Evolutionary conservation across 1,140 invertebrate genomes (phyloP), one percentile per base, ranked within the genome.

Genomic region (Platyscapa corneri): DNA sequence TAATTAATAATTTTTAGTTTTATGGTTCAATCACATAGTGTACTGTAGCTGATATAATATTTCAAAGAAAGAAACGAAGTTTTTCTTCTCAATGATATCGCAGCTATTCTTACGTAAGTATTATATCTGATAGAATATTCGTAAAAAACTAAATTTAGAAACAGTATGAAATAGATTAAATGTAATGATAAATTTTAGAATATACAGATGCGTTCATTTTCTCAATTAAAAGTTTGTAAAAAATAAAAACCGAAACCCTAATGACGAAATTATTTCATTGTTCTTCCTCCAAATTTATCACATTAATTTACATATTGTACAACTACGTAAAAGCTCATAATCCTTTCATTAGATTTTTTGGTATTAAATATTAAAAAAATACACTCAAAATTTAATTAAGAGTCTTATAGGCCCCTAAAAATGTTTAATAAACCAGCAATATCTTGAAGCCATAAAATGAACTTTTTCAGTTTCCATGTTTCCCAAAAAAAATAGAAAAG

Each of bases 401-500:
- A 46, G 34, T 18, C 20, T 74, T n/a, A 82, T 32, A 42, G n/a
- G 7, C 30, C 12, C 27, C 42, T 42, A 53, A 23, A 34, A 32
- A 12, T n/a, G 46, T 75, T 83, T 83, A 76, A 83, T 83, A 83
- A 75, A 42, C 67, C 32, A 53, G 32, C 3, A 30, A 30, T 20
- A 60, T 76, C 8, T 60, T 74, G 46, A 64, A 65, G 23, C 18
- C 23, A 37, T 53, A 64, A 67, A 84, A 39, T 16, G 37, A 78
- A 84, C 37, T 84, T 84, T 78, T 32, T 67, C 72, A 65, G 46
- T 78, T 82, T 74, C 70, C 64, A n/a, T 65, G 14, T 64, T 84
- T 49, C 39, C n/a, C 30, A 10, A 46, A n/a, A 74, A 1, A 32
- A 82, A 30, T 39, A 74, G 49, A 70, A 67, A 46, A 76, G 74